Percentiles rank a stretch among this genome's conserved stretches.
Evolutionary conservation across 1,140 invertebrate genomes (phyloP).

Genomic region (Anoplolepis gracilipes): DNA sequence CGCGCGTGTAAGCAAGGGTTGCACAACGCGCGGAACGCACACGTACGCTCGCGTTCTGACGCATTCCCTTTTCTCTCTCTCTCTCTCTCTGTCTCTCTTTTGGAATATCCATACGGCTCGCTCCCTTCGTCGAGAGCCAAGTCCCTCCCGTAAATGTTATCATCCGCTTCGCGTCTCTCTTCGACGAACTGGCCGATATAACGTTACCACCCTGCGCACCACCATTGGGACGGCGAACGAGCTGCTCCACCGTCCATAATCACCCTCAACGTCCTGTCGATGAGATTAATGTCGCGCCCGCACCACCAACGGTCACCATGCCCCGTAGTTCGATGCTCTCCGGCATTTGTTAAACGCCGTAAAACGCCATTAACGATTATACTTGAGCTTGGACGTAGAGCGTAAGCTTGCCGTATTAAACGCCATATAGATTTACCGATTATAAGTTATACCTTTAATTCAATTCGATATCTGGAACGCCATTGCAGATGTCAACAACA

Average conservation of each 20-base stretch:
- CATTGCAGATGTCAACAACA: not conserved
- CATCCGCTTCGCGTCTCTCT: slow-evolving; percentile 52
- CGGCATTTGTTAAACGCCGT: slow-evolving; percentile 50
- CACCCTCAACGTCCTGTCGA: slow-evolving; percentile 78
- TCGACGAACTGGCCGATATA: slow-evolving; percentile 59
- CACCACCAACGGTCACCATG: slow-evolving; percentile 30
- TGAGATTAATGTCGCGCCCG: slow-evolving; percentile 79
- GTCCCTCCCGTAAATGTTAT: slow-evolving; percentile 34
- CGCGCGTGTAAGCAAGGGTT: slow-evolving; percentile 21
- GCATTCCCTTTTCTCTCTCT: slow-evolving; percentile 7
- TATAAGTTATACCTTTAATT: not conserved
- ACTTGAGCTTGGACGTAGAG: not conserved
- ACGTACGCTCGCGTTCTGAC: not conserved
- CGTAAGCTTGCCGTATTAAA: not conserved
- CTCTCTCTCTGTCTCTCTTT: slow-evolving; percentile 22
- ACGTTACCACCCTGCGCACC: slow-evolving; percentile 61
- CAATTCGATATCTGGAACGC: not conserved
- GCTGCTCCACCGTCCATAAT: slow-evolving; percentile 75
- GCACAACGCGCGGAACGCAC: slow-evolving; percentile 34
- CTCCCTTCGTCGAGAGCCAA: slow-evolving; percentile 50
- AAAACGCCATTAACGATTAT: slow-evolving; percentile 55
- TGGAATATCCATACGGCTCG: slow-evolving; percentile 52
- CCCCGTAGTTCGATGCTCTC: slow-evolving; percentile 9
- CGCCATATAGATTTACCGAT: not conserved
- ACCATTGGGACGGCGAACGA: slow-evolving; percentile 64